Evolutionary conservation across 1,140 invertebrate species (phyloP), one percentile per base, ranked within the genome.

Genomic region (Melitaea cinxia): DNA sequence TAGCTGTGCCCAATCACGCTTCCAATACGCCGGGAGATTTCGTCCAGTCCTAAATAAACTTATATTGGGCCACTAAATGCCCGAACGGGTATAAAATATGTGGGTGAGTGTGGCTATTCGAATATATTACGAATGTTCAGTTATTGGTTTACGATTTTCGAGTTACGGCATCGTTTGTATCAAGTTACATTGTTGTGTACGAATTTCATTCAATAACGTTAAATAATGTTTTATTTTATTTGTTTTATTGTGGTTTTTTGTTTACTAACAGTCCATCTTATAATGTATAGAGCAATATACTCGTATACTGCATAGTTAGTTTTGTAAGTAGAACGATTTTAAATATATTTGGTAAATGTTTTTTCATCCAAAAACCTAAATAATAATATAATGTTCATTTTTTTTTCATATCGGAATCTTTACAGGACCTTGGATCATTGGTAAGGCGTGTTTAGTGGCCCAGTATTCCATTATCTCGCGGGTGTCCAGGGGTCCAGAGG

Each of bases 31-130:
- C 60, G 60, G 69, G 70, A 72, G 66, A 65, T 47, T 58, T 21
- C 68, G 73, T 72, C 72, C 75, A 76, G 75, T 82, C 82, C 82
- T 85, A 87, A 87, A 77, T 74, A 83, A 87, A 87, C 82, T 77
- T 47, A 59, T 61, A 65, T 19, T 49, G 70, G 70, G 71, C 72
- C 70, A 70, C 78, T 81, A 82, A 82, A 77, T 72, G 77, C 58
- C 57, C 65, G 26, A 61, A 28, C 65, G 52, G 52, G 63, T 52
- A 54, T 55, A 58, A 55, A 50, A 61, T 58, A 59, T 67, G 61
- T 67, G 65, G 56, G 30, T 39, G 19, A 56, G 56, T 47, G 52
- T 19, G 57, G 26, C 37, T 21, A 61, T 61, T 56, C 58, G 61
- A 67, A 67, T 61, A 67, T 55, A 61, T 59, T 65, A 65, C 47